phyloP scores from a whole-genome alignment of 1,140 invertebrate species.

The Drosophila rufa region DNA sequence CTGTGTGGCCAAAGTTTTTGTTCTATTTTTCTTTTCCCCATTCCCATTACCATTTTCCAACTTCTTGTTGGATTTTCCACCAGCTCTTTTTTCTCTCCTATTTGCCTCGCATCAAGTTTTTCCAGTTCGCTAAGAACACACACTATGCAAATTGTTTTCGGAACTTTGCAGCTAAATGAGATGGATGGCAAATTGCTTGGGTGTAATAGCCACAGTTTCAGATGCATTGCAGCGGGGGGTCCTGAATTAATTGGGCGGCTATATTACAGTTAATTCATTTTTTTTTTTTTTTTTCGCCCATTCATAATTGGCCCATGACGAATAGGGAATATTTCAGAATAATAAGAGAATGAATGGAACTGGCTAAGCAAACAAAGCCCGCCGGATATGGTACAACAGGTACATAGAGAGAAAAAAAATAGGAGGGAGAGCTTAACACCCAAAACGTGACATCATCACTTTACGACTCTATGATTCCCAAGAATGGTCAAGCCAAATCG shows the following conservation, averaged over 20 bases:
- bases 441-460: constrained; percentile 55
- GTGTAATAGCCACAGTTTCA: constrained; percentile 23
- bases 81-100: not conserved
- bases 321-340: constrained; percentile 14
- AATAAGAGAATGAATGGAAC: constrained; percentile 1
- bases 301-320: constrained; percentile 49
- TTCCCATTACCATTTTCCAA: constrained; percentile 23
- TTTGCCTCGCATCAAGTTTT: constrained; percentile 33
- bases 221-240: constrained; percentile 1
- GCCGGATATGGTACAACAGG: constrained; percentile 57
- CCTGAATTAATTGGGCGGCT: constrained; percentile 16
- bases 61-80: constrained; percentile 17
- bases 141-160: constrained; percentile 66
- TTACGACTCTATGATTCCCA: constrained; percentile 47
- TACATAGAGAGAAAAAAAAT: constrained; percentile 13
- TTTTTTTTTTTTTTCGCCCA: not conserved
- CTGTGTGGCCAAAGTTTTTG: constrained; percentile 48
- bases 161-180: constrained; percentile 41
- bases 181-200: constrained; percentile 37
- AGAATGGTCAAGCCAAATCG: constrained; percentile 44
- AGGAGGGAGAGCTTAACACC: constrained; percentile 24
- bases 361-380: constrained; percentile 27
- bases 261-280: not conserved
- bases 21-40: constrained; percentile 24
- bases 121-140: constrained; percentile 36